Conservation (phyloP, 2,113 vertebrate genomes). For the Pandion haliaetus region DNA sequence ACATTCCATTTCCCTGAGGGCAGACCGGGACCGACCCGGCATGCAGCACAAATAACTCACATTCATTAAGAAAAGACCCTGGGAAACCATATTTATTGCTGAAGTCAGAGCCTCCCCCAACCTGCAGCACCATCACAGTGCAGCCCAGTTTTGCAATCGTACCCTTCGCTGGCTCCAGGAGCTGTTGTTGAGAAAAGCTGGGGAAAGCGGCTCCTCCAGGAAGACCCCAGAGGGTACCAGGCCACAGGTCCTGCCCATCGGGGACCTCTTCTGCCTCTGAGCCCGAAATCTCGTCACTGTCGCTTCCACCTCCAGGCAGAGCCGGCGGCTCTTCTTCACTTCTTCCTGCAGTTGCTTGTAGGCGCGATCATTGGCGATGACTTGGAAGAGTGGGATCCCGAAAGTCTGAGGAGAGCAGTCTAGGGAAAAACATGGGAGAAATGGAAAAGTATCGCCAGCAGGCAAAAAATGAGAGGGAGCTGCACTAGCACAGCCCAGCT, state of each 20-base stretch:
- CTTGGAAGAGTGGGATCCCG: slow-evolving; percentile 80
- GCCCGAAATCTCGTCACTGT: slow-evolving; percentile 79
- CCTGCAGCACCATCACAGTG: accelerated
- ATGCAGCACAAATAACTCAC: neutral
- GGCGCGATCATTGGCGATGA: slow-evolving; percentile 79
- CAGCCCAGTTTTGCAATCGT: accelerated
- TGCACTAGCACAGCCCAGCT: accelerated
- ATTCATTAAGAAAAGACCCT: neutral
- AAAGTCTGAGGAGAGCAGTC: slow-evolving; percentile 80
- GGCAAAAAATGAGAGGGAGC: neutral
- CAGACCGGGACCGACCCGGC: neutral
- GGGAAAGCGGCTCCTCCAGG: slow-evolving; percentile 67
- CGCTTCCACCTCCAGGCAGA: slow-evolving; percentile 84
- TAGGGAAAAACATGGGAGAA: neutral
- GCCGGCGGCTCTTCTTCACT: slow-evolving; percentile 77
- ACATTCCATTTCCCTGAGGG: neutral
- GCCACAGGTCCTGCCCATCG: neutral
- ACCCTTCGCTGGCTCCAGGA: slow-evolving; percentile 82
- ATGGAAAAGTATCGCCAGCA: accelerated
- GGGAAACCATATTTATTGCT: neutral
- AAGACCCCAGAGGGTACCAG: neutral
- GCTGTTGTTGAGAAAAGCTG: slow-evolving; percentile 42
- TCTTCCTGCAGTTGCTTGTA: slow-evolving; percentile 77
- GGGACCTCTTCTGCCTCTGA: slow-evolving; percentile 67
- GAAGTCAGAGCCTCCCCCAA: neutral